phyloP scores from a whole-genome alignment of 2,113 vertebrate genomes.

The Zosterops borbonicus region DNA sequence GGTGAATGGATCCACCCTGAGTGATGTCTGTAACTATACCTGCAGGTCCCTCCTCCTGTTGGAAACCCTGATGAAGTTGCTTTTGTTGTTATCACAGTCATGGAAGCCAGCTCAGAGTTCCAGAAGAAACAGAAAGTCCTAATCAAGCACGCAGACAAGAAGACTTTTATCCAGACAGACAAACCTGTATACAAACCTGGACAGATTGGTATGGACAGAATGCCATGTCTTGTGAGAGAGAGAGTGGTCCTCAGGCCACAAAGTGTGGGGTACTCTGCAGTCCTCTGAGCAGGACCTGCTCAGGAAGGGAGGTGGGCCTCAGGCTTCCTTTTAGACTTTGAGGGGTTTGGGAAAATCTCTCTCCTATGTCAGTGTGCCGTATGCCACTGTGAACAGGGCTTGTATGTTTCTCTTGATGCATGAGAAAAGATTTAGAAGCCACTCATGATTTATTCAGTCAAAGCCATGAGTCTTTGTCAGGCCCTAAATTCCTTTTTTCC shows the following conservation, averaged over 20 bases:
- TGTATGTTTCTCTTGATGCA: not conserved
- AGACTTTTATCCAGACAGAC: slow-evolving; percentile 63
- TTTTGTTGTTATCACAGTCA: slow-evolving; percentile 26
- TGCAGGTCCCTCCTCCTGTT: slow-evolving; percentile 47
- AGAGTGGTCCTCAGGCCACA: not conserved
- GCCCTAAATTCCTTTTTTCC: not conserved
- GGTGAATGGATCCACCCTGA: not conserved
- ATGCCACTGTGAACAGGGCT: not conserved
- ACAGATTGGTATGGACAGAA: slow-evolving; percentile 47
- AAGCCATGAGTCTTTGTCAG: not conserved
- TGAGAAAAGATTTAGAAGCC: not conserved
- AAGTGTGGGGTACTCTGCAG: not conserved
- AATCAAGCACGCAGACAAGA: slow-evolving; percentile 21
- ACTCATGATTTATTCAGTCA: not conserved
- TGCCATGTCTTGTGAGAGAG: not conserved
- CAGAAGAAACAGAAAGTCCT: slow-evolving; percentile 56
- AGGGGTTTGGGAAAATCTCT: not conserved
- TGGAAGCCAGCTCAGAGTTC: slow-evolving; percentile 26
- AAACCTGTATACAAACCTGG: slow-evolving; percentile 62
- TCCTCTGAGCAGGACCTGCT: not conserved
- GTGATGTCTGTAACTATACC: not conserved
- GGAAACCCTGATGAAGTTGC: slow-evolving; percentile 45
- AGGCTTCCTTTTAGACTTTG: not conserved
- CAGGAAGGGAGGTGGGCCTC: not conserved
- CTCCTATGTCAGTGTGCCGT: rapidly evolving